These are phyloP conservation scores for Paratilapia polleni DNA, from an alignment of 2,113 vertebrate species.

Conservation along the genomic window DNA sequence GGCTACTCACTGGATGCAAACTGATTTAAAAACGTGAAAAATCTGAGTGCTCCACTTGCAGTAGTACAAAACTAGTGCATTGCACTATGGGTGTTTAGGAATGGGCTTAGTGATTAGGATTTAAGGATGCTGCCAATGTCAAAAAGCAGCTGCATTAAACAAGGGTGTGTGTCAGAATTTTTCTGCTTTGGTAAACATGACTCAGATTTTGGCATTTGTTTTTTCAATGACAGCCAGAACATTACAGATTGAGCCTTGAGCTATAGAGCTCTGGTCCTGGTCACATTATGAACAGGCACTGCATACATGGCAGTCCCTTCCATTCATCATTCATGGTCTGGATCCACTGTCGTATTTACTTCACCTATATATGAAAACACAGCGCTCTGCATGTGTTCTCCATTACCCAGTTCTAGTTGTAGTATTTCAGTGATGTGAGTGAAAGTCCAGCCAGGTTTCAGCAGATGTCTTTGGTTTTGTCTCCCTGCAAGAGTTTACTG, in stretches of 20 bases:
- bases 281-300: conserved; percentile 6
- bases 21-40: too few relatives aligned
- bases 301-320: neutral
- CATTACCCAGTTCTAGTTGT: conserved; percentile 43
- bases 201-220: conserved; percentile 4
- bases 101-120: neutral
- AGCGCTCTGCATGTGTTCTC: conserved; percentile 47
- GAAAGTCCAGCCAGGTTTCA: conserved; percentile 49
- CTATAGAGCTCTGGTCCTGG: neutral
- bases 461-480: conserved; percentile 67
- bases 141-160: neutral
- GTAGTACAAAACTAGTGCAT: neutral
- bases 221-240: neutral
- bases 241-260: conserved; percentile 14
- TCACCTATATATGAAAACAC: conserved; percentile 38
- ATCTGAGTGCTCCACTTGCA: too few relatives aligned
- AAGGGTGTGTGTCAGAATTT: neutral
- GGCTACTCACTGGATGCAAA: neutral
- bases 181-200: conserved; percentile 32
- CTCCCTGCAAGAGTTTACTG: conserved; percentile 38
- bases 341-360: conserved; percentile 25
- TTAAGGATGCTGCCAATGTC: neutral
- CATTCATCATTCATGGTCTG: conserved; percentile 29
- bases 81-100: neutral
- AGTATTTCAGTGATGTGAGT: conserved; percentile 59